Base-by-base conservation (phyloP, 1,140 invertebrate genomes). In the Portunus trituberculatus region DNA sequence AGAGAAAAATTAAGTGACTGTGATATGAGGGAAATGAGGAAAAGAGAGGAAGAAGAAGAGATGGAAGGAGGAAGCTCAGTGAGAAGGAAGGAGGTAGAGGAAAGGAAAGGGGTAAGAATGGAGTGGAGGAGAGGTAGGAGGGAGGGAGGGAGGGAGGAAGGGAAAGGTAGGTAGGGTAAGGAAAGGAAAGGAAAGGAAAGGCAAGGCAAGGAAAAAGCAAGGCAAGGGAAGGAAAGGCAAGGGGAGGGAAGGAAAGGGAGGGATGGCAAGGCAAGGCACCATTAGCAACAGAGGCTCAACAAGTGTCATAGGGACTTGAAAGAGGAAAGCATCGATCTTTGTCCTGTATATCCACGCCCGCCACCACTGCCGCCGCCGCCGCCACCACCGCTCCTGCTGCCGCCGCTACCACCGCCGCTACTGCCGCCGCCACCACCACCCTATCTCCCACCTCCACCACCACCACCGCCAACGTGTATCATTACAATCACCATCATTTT, bases 251-350 rank as follows among this genome's bases (percentile, higher is more conserved):
- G 20, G 59, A 76, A 25, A 76, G 59, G 20, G 59, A 76, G 59
- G 59, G 20, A n/a, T n/a, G 39, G 39, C 39, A 39, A n/a, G 67
- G 67, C 12, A n/a, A n/a, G 25, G 67, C 12, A 25, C 25, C 67
- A 76, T 76, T 76, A 76, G 25, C 67, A 76, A 76, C 67, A n/a
- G 67, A 76, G 67, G n/a, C 67, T 76, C 67, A 76, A 76, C 67
- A 76, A 76, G 67, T 76, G 67, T 76, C 67, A 20, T n/a, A 25
- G 67, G 12, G 67, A 76, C 67, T 76, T 76, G 67, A 76, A 76
- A 76, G 67, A 76, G 67, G 67, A 76, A 76, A 25, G 25, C n/a
- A 76, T 76, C 67, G 67, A 76, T 76, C 67, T n/a, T 39, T 25
- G 67, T n/a, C 67, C 25, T 76, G 67, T 76, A 76, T 1, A 76